Percentiles rank a stretch among this genome's conserved stretches.
phyloP scores from a whole-genome alignment of 2,797 vertebrate species.

The Myotis vivesi region DNA sequence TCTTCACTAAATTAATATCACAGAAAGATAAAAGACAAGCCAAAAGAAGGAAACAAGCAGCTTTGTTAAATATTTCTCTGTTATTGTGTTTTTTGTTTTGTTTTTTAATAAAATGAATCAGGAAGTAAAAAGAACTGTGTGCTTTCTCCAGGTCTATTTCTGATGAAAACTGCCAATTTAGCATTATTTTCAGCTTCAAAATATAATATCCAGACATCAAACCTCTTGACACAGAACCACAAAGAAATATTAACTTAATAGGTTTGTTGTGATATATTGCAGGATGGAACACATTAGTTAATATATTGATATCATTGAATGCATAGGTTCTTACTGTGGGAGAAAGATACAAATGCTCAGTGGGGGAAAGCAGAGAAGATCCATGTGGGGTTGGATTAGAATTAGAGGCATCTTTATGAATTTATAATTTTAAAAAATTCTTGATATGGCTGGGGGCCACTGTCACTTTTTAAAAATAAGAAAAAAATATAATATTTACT shows the following conservation, averaged over 20 bases:
- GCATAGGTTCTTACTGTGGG: neutral
- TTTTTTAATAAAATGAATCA: conserved; percentile 22
- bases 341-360: neutral
- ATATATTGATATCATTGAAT: neutral
- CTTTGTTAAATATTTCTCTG: neutral
- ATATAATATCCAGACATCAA: neutral
- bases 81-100: neutral
- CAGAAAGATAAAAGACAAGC: neutral
- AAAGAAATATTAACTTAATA: neutral
- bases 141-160: neutral
- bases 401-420: neutral
- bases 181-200: conserved; percentile 6
- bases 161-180: neutral
- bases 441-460: neutral
- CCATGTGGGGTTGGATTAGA: neutral
- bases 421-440: neutral
- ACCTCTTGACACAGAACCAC: neutral
- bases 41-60: neutral
- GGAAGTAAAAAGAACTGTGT: neutral
- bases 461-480: neutral
- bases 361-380: neutral
- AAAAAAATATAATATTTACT: neutral
- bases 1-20: neutral
- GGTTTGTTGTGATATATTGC: neutral
- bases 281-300: neutral